These are phyloP conservation scores for Silurus lanzhouensis DNA, from an alignment of 2,797 vertebrate species.

Conservation along the genomic window DNA sequence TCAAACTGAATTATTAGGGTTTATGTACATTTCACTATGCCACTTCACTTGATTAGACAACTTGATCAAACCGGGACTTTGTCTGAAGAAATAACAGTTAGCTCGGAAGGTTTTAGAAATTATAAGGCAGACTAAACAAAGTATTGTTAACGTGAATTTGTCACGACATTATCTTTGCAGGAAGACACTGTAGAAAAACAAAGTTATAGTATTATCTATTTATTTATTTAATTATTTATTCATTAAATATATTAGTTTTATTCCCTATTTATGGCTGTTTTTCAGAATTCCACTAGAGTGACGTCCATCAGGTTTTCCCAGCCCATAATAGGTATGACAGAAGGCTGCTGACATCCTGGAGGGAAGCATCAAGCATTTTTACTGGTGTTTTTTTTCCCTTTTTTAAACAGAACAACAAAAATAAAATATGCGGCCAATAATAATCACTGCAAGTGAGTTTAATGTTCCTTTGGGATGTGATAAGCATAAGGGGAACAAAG, in stretches of 20 bases:
- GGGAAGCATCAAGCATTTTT: slow-evolving; percentile 16
- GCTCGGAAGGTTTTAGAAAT: not conserved
- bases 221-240: no score
- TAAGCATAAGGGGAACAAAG: not conserved
- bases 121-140: not conserved
- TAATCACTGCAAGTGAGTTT: slow-evolving; percentile 61
- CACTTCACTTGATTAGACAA: not conserved
- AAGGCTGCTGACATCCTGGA: slow-evolving; percentile 22
- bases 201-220: not conserved
- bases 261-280: not conserved
- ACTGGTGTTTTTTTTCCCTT: slow-evolving; percentile 26
- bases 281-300: not conserved
- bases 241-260: not conserved
- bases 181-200: not conserved
- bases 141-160: not conserved
- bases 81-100: not conserved
- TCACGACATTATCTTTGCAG: not conserved
- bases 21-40: slow-evolving; percentile 1
- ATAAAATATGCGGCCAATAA: slow-evolving; percentile 69
- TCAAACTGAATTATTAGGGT: not conserved
- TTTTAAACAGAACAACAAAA: slow-evolving; percentile 66
- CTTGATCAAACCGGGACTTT: not conserved
- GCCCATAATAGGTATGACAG: not conserved
- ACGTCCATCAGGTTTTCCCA: not conserved
- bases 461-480: slow-evolving; percentile 9